Evolutionary conservation across 2,888 invertebrate genomes (phyloP).

Genomic region (Lepas anatifera): DNA sequence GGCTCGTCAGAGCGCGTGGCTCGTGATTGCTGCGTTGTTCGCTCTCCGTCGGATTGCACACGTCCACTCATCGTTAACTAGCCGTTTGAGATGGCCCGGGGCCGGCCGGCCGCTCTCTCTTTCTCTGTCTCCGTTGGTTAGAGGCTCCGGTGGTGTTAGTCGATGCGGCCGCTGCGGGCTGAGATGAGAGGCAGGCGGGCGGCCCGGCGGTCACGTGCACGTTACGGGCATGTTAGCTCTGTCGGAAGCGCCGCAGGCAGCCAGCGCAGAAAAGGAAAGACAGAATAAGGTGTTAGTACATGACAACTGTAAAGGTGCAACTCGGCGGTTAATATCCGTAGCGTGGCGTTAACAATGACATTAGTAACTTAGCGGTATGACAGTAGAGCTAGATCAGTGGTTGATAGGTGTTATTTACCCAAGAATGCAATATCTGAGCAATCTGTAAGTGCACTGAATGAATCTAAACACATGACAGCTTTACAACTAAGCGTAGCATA

Average conservation of each 20-base stretch:
- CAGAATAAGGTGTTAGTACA: conserved; percentile 1
- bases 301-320: not conserved
- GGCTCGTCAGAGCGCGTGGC: not conserved
- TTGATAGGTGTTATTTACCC: too few relatives aligned
- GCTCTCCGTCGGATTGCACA: not conserved
- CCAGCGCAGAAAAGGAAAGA: not conserved
- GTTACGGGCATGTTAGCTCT: conserved; percentile 9
- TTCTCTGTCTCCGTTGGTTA: too few relatives aligned
- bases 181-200: not conserved
- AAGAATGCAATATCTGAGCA: too few relatives aligned
- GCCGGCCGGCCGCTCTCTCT: not conserved
- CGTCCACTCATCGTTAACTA: not conserved
- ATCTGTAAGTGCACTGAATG: not conserved
- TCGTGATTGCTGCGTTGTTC: not conserved
- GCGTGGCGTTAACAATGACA: not conserved
- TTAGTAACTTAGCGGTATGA: too few relatives aligned
- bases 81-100: not conserved
- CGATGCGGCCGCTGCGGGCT: not conserved
- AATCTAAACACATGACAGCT: not conserved
- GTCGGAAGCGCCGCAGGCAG: not conserved
- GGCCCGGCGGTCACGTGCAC: not conserved
- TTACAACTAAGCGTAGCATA: not conserved
- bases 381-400: too few relatives aligned
- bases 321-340: not conserved
- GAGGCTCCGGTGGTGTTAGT: too few relatives aligned